These are phyloP conservation scores for Holocentrus rufus DNA, from an alignment of 2,797 vertebrate genomes.

Conservation along the genomic window DNA sequence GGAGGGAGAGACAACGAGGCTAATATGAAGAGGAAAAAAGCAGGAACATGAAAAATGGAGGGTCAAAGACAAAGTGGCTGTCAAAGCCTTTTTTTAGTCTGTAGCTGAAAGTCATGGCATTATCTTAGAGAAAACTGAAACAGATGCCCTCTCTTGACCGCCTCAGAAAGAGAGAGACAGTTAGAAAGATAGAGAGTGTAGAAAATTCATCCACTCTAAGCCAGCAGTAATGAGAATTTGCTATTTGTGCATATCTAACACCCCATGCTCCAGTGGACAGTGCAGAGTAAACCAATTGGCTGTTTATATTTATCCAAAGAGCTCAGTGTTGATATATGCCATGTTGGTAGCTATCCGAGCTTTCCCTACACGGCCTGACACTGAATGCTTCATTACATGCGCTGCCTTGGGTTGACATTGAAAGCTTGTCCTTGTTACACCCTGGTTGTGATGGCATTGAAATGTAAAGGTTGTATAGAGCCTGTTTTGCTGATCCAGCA, in stretches of 20 bases:
- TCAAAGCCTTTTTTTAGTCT: constrained; percentile 59
- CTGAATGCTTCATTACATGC: constrained; percentile 37
- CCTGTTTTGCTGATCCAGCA: constrained; percentile 37
- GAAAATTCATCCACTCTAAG: constrained; percentile 56
- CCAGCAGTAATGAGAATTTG: constrained; percentile 68
- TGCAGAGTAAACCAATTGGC: constrained; percentile 59
- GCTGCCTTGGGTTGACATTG: constrained; percentile 48
- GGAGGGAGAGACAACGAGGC: neutral
- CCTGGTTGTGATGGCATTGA: constrained; percentile 20
- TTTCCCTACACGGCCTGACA: constrained; percentile 28
- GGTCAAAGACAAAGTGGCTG: constrained; percentile 53
- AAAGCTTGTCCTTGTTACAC: constrained; percentile 53
- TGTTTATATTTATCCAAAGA: constrained; percentile 67
- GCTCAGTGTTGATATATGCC: constrained; percentile 54
- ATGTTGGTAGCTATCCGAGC: constrained; percentile 48
- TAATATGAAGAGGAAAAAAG: neutral
- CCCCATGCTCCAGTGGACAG: constrained; percentile 49
- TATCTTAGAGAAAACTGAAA: constrained; percentile 61
- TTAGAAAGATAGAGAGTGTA: constrained; percentile 26
- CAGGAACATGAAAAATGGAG: constrained; percentile 28
- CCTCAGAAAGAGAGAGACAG: constrained; percentile 13
- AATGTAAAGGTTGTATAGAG: constrained; percentile 38
- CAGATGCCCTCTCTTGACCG: constrained; percentile 63
- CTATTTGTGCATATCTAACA: constrained; percentile 55
- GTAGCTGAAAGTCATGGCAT: constrained; percentile 55